These are phyloP conservation scores for Lophochroa leadbeateri DNA, from an alignment of 2,113 vertebrate genomes.

Conservation along the genomic window DNA sequence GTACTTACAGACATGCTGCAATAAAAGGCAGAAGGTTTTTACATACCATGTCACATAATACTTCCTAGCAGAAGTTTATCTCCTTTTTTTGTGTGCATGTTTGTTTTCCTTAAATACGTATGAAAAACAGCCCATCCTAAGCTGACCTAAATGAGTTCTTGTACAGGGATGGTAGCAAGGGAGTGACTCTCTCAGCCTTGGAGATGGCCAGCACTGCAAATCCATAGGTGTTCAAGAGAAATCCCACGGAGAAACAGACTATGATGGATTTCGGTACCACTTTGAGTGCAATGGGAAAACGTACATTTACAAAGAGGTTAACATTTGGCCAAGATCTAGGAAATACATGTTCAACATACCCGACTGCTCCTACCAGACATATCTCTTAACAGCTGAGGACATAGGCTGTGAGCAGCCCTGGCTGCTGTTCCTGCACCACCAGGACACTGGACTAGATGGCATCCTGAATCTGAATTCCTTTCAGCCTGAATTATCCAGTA, in stretches of 20 bases:
- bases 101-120: background rate
- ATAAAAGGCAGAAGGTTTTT: background rate
- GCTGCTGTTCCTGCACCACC: background rate
- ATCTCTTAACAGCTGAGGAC: background rate
- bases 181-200: background rate
- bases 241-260: background rate
- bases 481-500: background rate
- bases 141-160: rapidly evolving
- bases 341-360: background rate
- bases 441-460: background rate
- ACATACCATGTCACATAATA: background rate
- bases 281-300: background rate
- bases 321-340: background rate
- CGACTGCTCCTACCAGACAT: background rate
- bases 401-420: background rate
- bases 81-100: background rate
- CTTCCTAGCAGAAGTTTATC: background rate
- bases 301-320: background rate
- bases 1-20: background rate
- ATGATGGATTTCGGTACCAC: background rate
- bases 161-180: background rate
- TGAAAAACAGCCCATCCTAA: background rate
- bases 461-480: background rate
- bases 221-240: background rate
- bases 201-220: background rate